Conservation (phyloP, 2,888 invertebrate species). For the Pseudococcus jackbeardsleyi region DNA sequence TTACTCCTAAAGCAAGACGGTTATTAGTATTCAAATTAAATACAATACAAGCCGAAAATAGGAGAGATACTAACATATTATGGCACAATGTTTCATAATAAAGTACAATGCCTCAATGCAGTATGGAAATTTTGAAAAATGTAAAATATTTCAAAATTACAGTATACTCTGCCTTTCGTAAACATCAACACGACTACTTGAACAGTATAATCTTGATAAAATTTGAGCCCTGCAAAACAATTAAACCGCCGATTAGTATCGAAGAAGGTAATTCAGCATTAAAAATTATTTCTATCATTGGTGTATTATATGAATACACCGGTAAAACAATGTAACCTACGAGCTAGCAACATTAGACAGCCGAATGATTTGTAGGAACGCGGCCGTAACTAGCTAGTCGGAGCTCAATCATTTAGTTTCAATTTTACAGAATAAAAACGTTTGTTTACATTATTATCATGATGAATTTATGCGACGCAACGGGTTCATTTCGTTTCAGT, state of each 20-base stretch:
- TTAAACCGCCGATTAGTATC: not conserved
- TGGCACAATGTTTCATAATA: conserved; percentile 51
- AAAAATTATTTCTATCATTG: too few relatives aligned
- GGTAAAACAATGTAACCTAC: too few relatives aligned
- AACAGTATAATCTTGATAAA: not conserved
- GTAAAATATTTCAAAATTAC: conserved; percentile 41
- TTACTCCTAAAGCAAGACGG: conserved; percentile 70
- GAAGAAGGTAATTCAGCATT: not conserved
- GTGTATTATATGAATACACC: too few relatives aligned
- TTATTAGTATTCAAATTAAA: not conserved
- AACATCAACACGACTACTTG: conserved; percentile 26
- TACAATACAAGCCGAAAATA: not conserved
- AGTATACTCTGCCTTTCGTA: not conserved
- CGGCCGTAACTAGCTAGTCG: not conserved
- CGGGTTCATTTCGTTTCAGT: not conserved
- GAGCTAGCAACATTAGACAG: too few relatives aligned
- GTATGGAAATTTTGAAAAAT: not conserved
- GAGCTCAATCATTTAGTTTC: not conserved
- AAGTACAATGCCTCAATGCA: conserved; percentile 28
- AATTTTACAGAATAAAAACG: not conserved
- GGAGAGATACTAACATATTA: conserved; percentile 27
- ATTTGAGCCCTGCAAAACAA: conserved; percentile 13
- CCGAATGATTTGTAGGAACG: not conserved
- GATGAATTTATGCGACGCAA: not conserved
- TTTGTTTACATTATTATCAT: not conserved